Evolutionary conservation across 2,113 vertebrate genomes (phyloP).

Genomic region (Edolisoma coerulescens): DNA sequence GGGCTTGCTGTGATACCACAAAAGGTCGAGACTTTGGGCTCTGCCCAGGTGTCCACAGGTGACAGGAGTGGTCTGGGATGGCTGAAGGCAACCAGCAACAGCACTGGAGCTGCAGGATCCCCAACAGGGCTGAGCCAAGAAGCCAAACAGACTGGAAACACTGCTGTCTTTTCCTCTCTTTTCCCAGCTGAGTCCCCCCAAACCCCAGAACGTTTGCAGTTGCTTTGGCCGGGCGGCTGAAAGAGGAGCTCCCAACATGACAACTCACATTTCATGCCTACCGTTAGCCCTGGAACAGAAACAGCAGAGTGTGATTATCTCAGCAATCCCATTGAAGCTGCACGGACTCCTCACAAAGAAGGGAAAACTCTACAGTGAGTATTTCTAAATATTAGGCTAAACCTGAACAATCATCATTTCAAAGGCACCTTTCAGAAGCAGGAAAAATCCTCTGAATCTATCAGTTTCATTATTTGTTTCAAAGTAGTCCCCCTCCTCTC

Average conservation of each 20-base stretch:
- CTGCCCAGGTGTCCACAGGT: neutral
- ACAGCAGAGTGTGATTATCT: slow-evolving; percentile 23
- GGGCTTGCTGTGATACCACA: neutral
- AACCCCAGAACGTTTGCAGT: neutral
- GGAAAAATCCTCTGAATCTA: neutral
- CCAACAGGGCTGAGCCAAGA: neutral
- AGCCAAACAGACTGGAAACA: neutral
- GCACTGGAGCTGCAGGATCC: neutral
- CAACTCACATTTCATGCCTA: slow-evolving; percentile 32
- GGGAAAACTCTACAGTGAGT: slow-evolving; percentile 46
- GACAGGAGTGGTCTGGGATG: fast-evolving
- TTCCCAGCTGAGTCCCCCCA: neutral
- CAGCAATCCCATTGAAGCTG: slow-evolving; percentile 45
- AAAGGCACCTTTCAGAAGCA: slow-evolving; percentile 32
- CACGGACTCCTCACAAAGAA: slow-evolving; percentile 5
- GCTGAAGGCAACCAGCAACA: neutral
- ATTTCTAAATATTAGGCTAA: slow-evolving; percentile 50
- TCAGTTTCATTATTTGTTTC: slow-evolving; percentile 2
- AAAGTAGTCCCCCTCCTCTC: neutral
- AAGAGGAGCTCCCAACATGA: slow-evolving; percentile 17
- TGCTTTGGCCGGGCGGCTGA: neutral
- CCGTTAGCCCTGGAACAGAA: neutral
- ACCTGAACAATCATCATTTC: slow-evolving; percentile 31
- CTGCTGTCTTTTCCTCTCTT: neutral
- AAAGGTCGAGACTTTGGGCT: neutral